A percentile compares a stretch with the other conserved stretches of the same genome.
Evolutionary conservation across 2,113 vertebrate species (phyloP).

Genomic region (Vulpes ferrilata): DNA sequence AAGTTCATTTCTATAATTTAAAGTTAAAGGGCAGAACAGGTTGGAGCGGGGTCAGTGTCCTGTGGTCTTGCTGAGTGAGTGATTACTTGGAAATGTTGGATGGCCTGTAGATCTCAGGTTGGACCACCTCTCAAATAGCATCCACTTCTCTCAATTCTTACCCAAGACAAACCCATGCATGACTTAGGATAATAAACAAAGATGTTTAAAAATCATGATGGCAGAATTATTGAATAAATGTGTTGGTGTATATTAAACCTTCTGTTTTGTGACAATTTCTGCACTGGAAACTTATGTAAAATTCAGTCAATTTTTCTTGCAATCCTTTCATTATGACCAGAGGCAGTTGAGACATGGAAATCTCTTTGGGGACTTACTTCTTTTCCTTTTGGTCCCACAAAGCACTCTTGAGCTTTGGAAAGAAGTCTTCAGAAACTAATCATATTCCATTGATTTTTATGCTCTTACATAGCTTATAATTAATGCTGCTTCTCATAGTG

Average conservation of each 20-base stretch:
- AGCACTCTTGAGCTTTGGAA: neutral
- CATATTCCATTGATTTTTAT: neutral
- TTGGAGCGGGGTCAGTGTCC: neutral
- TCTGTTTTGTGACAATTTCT: constrained; percentile 8
- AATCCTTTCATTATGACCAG: neutral
- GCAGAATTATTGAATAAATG: neutral
- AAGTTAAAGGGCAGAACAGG: neutral
- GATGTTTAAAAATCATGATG: neutral
- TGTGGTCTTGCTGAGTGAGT: neutral
- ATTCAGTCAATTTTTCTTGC: neutral
- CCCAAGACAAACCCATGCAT: neutral
- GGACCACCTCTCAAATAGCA: neutral
- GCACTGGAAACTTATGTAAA: neutral
- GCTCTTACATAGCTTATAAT: neutral
- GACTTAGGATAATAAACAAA: neutral
- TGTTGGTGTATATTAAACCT: neutral
- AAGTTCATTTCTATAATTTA: neutral
- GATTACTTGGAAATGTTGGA: neutral
- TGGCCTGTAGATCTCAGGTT: neutral
- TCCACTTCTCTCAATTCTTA: neutral
- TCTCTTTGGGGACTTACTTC: no score
- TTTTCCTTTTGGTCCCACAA: constrained; percentile 1
- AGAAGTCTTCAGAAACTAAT: neutral
- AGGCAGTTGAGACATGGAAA: neutral
- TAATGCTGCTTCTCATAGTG: neutral